Percentiles rank a stretch among this genome's conserved stretches.
Conservation (phyloP, 2,113 vertebrate genomes). For the Anarhynchus alexandrinus region DNA sequence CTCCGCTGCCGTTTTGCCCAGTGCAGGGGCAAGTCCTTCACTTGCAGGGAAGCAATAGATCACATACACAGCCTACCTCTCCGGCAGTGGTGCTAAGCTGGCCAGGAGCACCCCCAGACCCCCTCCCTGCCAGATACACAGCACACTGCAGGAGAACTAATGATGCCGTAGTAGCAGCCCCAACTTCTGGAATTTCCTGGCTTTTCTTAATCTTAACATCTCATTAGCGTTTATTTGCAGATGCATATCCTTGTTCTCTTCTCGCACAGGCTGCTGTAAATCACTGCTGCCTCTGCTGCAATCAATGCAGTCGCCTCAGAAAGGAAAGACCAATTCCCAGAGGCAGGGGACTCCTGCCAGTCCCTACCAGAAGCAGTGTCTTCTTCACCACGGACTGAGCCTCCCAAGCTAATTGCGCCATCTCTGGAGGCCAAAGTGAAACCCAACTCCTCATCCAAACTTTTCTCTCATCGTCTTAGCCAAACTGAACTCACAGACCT, state of each 20-base stretch:
- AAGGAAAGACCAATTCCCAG: background rate
- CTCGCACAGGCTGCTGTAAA: constrained; percentile 37
- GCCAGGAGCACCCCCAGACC: background rate
- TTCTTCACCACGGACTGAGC: background rate
- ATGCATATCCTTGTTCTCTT: constrained; percentile 23
- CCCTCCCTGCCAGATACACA: background rate
- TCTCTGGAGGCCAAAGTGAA: background rate
- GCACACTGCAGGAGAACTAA: background rate
- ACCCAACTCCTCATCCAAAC: background rate
- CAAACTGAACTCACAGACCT: background rate
- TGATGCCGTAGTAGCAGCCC: background rate
- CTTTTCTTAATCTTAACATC: constrained; percentile 45
- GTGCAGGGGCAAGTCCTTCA: background rate
- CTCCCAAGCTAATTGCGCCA: background rate
- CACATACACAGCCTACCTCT: background rate
- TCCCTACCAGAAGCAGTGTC: background rate
- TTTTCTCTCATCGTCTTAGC: background rate
- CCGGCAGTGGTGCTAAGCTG: background rate
- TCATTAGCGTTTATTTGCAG: constrained; percentile 40
- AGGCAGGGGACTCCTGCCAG: background rate
- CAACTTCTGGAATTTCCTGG: constrained; percentile 57
- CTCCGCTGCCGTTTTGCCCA: background rate
- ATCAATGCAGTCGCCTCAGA: background rate
- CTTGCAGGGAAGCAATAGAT: background rate
- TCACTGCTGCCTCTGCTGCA: background rate